Base-by-base conservation (phyloP, 1,140 invertebrate species). In the Pectinophora gossypiella region DNA sequence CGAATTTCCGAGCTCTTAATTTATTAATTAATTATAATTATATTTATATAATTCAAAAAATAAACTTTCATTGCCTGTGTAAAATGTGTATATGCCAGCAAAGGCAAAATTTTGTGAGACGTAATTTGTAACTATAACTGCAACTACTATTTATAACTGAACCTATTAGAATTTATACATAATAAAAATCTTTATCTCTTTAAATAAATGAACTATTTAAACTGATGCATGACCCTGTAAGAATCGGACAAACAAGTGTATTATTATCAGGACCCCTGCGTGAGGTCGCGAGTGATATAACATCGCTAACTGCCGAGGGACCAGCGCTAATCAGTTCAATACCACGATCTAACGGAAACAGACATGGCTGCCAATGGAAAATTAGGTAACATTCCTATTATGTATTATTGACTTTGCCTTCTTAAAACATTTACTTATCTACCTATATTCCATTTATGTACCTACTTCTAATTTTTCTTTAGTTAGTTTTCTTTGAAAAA, bases 321-420 rank as follows among this genome's bases (percentile, higher is more conserved):
- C 51, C 35, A 32, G 21, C 48, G 18, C 23, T 15, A 47, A 45
- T 64, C 64, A 72, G 63, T 75, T 54, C 21, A 52, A 55, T 49
- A 47, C 42, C 35, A 54, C 27, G 49, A 53, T 45, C 53, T 51
- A 46, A 55, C 60, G 58, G 23, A 61, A 35, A 56, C 54, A 69
- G 69, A 74, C 72, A 86, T 86, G 83, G 74, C 81, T 18, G 67
- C 77, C 20, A 85, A 81, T 62, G 83, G 83, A 56, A 86, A 85
- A 72, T 74, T 83, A 69, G 83, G 81, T 83, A 69, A 68, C 23
- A 6, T 27, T 27, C 5, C 23, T 5, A 27, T 27, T 27, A n/a
- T n/a, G n/a, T n/a, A n/a, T 27, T 5, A 27, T 27, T 27, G 12
- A 12, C 5, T 5, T 6, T 27, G 23, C 5, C 23, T 27, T 27